Evolutionary conservation across 2,113 vertebrate species (phyloP), one percentile per base, ranked within the genome.

Genomic region (Isichthys henryi): DNA sequence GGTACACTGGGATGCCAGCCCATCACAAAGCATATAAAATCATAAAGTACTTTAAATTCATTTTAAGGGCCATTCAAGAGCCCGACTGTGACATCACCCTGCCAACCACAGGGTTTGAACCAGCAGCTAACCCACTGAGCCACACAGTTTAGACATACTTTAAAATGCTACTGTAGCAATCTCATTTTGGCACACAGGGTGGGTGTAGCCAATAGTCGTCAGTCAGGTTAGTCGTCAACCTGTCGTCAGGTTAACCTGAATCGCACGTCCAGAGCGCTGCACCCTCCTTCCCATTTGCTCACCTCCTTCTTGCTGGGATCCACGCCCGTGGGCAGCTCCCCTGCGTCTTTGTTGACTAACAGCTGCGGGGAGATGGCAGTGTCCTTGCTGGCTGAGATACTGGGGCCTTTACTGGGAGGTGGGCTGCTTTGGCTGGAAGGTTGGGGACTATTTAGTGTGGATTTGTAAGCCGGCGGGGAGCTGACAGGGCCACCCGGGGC

Each of bases 241-340:
- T n/a, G n/a, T 27, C 62, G 3, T 2, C 62, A 31, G 9, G 9
- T 31, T 70, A 70, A 31, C 62, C n/a, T 70, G 62, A 1, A 70
- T 70, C n/a, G 0, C 9, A 66, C 9, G 3, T 19, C 66, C 66
- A 15, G 3, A 74, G 66, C 13, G 3, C 3, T 35, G 10, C 31
- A 74, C 10, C 21, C 27, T 31, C 31, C 74, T 43, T 19, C 74
- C 74, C 74, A 31, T 70, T 46, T 7, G 21, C 92, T 91, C 90
- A 98, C 97, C 97, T 98, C 97, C 93, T 94, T 96, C 88, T 92
- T 96, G 58, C 91, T 89, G 87, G 97, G 96, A 91, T 98, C 95
- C 93, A 96, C 96, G 0, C 96, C 96, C 6, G 94, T 91, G 0
- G 97, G 97, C 31, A 97, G 95, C 6, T 98, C 96, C 21, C 93